Conservation (phyloP, 1,140 invertebrate genomes). For the Argopecten irradians region DNA sequence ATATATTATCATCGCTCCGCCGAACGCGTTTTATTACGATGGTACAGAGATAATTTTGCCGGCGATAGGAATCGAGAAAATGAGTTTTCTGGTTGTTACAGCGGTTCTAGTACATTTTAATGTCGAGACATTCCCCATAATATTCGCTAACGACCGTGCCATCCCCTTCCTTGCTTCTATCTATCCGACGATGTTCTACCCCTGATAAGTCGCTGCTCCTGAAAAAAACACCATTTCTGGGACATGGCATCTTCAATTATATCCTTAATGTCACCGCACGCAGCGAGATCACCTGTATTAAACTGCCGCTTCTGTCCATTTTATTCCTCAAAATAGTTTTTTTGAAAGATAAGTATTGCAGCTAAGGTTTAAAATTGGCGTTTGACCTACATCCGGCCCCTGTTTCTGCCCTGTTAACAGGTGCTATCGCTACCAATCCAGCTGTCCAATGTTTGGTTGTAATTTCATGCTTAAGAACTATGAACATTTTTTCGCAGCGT, state of each 20-base stretch:
- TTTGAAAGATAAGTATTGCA: neutral
- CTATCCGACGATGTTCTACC: neutral
- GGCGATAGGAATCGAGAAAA: too few relatives aligned
- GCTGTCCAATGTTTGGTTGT: neutral
- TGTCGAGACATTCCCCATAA: neutral
- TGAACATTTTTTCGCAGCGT: neutral
- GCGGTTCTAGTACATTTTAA: too few relatives aligned
- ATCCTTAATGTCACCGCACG: neutral
- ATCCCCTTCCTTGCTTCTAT: neutral
- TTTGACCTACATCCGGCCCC: neutral
- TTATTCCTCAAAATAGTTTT: neutral
- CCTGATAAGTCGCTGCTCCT: neutral
- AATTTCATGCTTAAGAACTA: neutral
- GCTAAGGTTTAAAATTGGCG: neutral
- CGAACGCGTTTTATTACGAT: too few relatives aligned
- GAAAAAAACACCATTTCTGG: neutral
- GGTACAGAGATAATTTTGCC: too few relatives aligned
- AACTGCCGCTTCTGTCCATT: neutral
- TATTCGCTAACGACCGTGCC: neutral
- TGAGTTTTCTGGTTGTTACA: too few relatives aligned
- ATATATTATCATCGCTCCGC: too few relatives aligned
- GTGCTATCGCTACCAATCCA: neutral
- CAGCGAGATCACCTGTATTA: conserved; percentile 21
- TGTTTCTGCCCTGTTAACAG: neutral
- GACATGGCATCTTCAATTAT: neutral